These are phyloP conservation scores for Drosophila anomalipes DNA, from an alignment of 2,888 invertebrate genomes.

Conservation along the genomic window DNA sequence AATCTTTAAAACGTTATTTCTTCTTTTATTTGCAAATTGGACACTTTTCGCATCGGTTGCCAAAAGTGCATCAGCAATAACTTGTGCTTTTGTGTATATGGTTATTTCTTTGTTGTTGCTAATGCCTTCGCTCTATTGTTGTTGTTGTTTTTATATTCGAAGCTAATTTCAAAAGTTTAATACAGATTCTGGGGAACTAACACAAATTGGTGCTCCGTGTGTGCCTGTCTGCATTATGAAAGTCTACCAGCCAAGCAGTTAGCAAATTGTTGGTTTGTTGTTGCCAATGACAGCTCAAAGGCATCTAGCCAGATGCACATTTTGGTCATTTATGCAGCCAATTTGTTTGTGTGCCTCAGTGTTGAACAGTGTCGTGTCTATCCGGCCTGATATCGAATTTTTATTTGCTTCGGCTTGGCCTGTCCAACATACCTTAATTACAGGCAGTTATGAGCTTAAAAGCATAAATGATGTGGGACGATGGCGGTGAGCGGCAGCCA, in stretches of 20 bases:
- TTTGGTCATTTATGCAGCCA: constrained; percentile 41
- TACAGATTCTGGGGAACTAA: constrained; percentile 13
- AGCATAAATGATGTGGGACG: constrained; percentile 72
- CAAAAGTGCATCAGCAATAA: constrained; percentile 2
- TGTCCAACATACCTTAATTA: constrained; percentile 76
- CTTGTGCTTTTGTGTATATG: not conserved
- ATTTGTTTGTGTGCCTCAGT: constrained; percentile 46
- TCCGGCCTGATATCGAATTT: constrained; percentile 65
- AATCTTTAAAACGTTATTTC: constrained; percentile 13
- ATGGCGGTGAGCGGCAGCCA: constrained; percentile 34
- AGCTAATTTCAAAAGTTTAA: constrained; percentile 27
- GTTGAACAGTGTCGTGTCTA: constrained; percentile 7
- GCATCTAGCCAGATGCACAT: constrained; percentile 55
- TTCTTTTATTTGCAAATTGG: constrained; percentile 34
- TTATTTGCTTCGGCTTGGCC: constrained; percentile 57
- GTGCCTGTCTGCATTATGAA: constrained; percentile 23
- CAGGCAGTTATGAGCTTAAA: constrained; percentile 80
- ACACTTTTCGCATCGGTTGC: constrained; percentile 4
- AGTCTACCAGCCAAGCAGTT: constrained; percentile 39
- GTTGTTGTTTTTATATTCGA: not conserved
- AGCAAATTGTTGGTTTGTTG: constrained; percentile 62
- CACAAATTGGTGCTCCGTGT: constrained; percentile 12
- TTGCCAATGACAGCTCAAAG: constrained; percentile 74
- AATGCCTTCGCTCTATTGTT: not conserved
- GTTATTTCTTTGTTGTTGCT: constrained; percentile 4